These are phyloP conservation scores for Sinodicranocentrus sp. DNA, from an alignment of 2,888 invertebrate species.

Conservation along the genomic window DNA sequence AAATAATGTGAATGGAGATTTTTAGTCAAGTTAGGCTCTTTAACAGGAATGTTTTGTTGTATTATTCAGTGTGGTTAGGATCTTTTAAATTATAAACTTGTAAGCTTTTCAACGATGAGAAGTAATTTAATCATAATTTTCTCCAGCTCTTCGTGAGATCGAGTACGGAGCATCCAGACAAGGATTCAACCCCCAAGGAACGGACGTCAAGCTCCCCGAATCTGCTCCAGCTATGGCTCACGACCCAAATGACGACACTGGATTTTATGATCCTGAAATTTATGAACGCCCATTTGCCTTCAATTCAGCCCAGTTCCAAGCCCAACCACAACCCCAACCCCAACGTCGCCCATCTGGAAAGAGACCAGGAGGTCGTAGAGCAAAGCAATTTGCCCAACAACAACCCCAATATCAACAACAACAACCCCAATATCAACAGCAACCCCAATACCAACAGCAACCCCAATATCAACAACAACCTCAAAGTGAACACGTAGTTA, in stretches of 20 bases:
- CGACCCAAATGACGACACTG: constrained; percentile 56
- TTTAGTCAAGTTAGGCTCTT: too few relatives aligned
- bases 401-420: constrained; percentile 78
- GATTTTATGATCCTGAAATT: constrained; percentile 62
- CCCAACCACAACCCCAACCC: neutral
- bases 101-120: neutral
- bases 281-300: constrained; percentile 61
- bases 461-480: constrained; percentile 78
- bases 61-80: too few relatives aligned
- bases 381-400: constrained; percentile 75
- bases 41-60: too few relatives aligned
- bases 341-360: constrained; percentile 60
- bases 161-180: constrained; percentile 91
- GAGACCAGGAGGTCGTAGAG: constrained; percentile 48
- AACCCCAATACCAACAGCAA: constrained; percentile 76
- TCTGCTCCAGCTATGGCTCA: constrained; percentile 40
- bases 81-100: neutral
- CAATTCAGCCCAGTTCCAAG: constrained; percentile 21
- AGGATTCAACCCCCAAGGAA: constrained; percentile 91
- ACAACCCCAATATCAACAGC: constrained; percentile 50
- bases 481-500: constrained; percentile 77
- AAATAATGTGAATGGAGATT: too few relatives aligned
- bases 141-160: constrained; percentile 85
- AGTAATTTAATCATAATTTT: neutral
- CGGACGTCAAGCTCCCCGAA: constrained; percentile 84